phyloP scores from a whole-genome alignment of 2,888 invertebrate genomes.

The Byasa hedistus region DNA sequence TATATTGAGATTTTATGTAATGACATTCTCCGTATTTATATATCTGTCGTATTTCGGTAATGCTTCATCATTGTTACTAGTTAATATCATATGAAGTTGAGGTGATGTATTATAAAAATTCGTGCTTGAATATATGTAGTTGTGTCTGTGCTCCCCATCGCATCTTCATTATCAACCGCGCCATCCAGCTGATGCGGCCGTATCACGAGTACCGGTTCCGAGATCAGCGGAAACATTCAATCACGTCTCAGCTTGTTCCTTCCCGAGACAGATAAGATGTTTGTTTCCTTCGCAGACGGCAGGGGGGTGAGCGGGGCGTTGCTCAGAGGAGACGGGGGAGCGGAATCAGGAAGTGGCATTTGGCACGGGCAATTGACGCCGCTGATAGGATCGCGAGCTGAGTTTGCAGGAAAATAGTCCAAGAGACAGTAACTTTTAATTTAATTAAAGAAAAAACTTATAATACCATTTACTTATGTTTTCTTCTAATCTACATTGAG shows the following conservation, averaged over 20 bases:
- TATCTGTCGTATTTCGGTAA: too few species aligned
- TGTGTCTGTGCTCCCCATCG: slow-evolving; percentile 1
- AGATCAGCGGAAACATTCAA: slow-evolving; percentile 74
- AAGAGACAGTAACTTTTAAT: slow-evolving; percentile 40
- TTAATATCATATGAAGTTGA: too few species aligned
- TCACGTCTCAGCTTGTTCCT: slow-evolving; percentile 63
- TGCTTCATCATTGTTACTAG: too few species aligned
- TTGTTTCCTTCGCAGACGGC: slow-evolving; percentile 43
- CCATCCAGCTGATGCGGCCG: slow-evolving; percentile 48
- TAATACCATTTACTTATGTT: too few species aligned
- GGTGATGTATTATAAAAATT: too few species aligned
- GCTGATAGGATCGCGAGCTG: slow-evolving; percentile 79
- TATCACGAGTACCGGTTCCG: slow-evolving; percentile 57
- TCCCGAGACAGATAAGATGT: slow-evolving; percentile 58
- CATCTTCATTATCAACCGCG: slow-evolving; percentile 36
- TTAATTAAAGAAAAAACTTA: neutral
- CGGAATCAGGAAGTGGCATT: slow-evolving; percentile 69
- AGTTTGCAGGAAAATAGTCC: slow-evolving; percentile 65
- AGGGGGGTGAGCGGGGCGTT: slow-evolving; percentile 38
- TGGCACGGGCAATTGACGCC: slow-evolving; percentile 81
- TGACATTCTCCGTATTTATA: too few species aligned
- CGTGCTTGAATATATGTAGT: neutral
- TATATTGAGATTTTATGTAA: too few species aligned
- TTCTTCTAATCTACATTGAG: too few species aligned
- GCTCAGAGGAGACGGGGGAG: slow-evolving; percentile 39